phyloP scores from a whole-genome alignment of 2,113 vertebrate genomes.

The Nerophis lumbriciformis region DNA sequence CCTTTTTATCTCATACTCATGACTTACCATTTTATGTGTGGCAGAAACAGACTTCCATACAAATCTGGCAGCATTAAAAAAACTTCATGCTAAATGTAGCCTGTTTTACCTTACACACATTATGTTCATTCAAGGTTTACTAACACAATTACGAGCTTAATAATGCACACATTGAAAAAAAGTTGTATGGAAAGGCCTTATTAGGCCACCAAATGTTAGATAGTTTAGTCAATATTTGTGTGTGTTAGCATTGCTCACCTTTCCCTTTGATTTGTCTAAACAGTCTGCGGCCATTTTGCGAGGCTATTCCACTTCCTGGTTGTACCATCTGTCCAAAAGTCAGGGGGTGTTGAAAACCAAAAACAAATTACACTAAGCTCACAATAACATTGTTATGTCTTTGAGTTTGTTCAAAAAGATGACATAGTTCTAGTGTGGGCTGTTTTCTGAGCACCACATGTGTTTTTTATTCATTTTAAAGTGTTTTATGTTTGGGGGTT shows the following conservation, averaged over 20 bases:
- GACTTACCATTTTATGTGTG: too few relatives aligned
- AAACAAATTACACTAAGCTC: neutral
- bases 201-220: neutral
- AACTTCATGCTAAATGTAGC: too few relatives aligned
- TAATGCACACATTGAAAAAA: too few relatives aligned
- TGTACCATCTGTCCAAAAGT: constrained; percentile 15
- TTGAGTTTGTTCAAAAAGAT: too few relatives aligned
- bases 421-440: too few relatives aligned
- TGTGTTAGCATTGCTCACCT: neutral
- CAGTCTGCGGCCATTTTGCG: neutral
- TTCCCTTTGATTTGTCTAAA: neutral
- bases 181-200: neutral
- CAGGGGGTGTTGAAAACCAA: neutral
- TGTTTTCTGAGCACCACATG: neutral
- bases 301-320: constrained; percentile 18
- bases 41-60: too few relatives aligned
- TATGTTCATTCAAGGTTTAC: neutral
- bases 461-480: neutral
- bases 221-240: neutral
- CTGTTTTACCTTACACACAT: too few relatives aligned
- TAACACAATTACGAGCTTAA: too few relatives aligned
- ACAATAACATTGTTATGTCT: too few relatives aligned
- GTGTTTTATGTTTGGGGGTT: neutral
- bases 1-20: too few relatives aligned
- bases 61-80: too few relatives aligned